Base-by-base conservation (phyloP, 2,888 invertebrate species). In the Uloborus plumipes region DNA sequence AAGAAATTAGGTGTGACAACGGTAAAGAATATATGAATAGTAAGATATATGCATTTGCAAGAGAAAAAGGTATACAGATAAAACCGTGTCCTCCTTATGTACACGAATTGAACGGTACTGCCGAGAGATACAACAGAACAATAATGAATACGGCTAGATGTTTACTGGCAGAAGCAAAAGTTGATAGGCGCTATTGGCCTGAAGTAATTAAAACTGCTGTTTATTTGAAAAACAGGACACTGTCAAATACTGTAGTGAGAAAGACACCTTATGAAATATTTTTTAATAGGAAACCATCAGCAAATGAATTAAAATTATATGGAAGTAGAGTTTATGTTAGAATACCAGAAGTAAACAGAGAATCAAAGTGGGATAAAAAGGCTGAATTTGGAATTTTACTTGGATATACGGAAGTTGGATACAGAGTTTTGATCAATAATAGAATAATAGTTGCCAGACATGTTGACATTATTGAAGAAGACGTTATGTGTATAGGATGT, bases 401-500 rank as follows among this genome's bases (percentile, higher is more conserved):
- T 55, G 55, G 59, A 14, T 59, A 59, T 20, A 59, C 59, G 20
- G 55, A 55, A 55, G 55, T 55, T 55, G 16, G n/a, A 55, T 55
- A 55, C 20, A 15, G 55, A 55, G 55, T 55, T 55, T 55, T 15
- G 55, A n/a, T 55, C n/a, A 55, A 15, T 55, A 55, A 55, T 14
- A 55, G 55, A 55, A 55, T 55, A 55, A 55, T 55, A 55, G 55
- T 9, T 18, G 16, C 55, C 55, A 6, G 55, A n/a, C 55, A 55
- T 55, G 55, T 55, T 55, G 55, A 20, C 55, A 55, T 53, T 53
- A 53, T 53, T 53, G 53, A 53, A 53, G 53, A 53, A 53, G 53
- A 53, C n/a, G n/a, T 53, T 16, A 53, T 53, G 53, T 53, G 53
- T n/a, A 1, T 53, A 2, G 6, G 3, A 1, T 53, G n/a, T 51